Conservation (phyloP, 2,113 vertebrate species). For the Neogobius melanostomus region DNA sequence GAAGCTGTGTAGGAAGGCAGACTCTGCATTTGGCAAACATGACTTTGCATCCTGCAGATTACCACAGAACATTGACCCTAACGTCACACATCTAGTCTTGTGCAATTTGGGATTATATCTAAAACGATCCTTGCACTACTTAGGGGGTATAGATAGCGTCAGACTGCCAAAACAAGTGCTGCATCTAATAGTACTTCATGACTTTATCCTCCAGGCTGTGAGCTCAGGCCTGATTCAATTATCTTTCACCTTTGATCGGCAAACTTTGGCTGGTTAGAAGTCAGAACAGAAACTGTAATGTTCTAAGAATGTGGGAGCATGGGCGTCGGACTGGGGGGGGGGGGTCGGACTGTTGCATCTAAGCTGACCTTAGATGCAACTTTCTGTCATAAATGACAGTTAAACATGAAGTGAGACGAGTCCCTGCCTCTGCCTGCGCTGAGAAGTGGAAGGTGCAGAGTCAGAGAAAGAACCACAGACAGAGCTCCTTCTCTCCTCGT, state of each 20-base stretch:
- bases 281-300: too few species aligned
- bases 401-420: too few species aligned
- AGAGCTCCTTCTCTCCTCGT: too few species aligned
- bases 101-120: constrained; percentile 60
- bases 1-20: background rate
- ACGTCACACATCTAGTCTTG: constrained; percentile 61
- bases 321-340: too few species aligned
- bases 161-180: constrained; percentile 34
- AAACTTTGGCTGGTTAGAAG: background rate
- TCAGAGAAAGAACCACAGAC: too few species aligned
- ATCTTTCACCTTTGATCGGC: constrained; percentile 33
- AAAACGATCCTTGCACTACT: constrained; percentile 43
- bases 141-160: constrained; percentile 53
- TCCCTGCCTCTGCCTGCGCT: too few species aligned
- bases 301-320: too few species aligned
- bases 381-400: too few species aligned
- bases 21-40: constrained; percentile 35
- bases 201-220: constrained; percentile 34
- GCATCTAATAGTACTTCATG: constrained; percentile 23
- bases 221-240: constrained; percentile 51
- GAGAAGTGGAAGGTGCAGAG: too few species aligned
- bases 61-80: constrained; percentile 39
- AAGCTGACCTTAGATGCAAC: too few species aligned
- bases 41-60: constrained; percentile 59
- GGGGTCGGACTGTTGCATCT: too few species aligned